Conservation (phyloP, 35 echinoderm and acorn worm species). For the Acanthaster planci region DNA sequence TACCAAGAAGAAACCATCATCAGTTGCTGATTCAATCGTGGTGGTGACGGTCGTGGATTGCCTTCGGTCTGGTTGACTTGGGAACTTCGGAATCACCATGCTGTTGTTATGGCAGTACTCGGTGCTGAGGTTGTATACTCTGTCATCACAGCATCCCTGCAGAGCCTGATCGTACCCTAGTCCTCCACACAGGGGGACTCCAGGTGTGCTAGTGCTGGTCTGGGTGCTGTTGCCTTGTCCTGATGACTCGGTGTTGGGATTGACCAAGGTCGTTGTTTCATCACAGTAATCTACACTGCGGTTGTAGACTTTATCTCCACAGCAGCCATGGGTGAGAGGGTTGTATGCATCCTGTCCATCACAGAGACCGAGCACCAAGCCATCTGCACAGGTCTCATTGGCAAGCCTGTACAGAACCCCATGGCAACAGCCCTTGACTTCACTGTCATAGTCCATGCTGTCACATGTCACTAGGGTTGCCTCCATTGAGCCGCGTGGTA, state of each 20-base stretch:
- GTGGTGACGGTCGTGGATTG: background rate
- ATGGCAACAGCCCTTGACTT: background rate
- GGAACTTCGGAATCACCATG: background rate
- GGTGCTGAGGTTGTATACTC: background rate
- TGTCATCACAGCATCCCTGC: constrained; percentile 6
- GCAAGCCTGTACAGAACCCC: background rate
- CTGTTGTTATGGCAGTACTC: background rate
- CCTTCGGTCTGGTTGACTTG: background rate
- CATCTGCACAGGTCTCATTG: constrained; percentile 1
- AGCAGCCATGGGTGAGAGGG: constrained; percentile 19
- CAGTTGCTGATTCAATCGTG: background rate
- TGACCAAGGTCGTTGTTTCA: background rate
- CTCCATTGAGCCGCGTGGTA: background rate
- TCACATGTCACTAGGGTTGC: background rate
- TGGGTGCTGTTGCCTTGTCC: background rate
- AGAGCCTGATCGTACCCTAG: background rate
- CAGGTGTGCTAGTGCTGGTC: background rate
- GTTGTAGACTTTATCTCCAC: constrained; percentile 8
- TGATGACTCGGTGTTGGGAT: background rate
- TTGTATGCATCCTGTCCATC: constrained; percentile 3
- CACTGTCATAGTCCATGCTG: background rate
- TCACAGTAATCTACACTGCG: background rate
- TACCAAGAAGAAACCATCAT: background rate
- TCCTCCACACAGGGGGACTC: background rate
- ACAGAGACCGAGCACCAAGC: background rate